Evolutionary conservation across 1,140 invertebrate genomes (phyloP), one percentile per base, ranked within the genome.

Genomic region (Drosophila sulfurigaster): DNA sequence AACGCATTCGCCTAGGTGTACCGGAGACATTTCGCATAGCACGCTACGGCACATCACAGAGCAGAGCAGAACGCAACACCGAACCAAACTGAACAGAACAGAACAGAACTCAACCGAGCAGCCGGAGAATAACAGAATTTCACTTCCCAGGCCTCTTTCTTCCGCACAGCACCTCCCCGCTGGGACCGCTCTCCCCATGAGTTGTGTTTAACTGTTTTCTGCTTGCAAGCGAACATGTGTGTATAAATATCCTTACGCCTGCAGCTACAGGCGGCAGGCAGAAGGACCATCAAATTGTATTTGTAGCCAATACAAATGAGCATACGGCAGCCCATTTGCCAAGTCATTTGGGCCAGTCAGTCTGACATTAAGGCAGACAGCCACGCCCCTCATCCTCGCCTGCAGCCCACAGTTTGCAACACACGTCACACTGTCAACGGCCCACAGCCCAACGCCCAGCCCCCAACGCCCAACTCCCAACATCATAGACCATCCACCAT

Each of bases 281-380:
- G 46, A 54, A 78, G 78, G 71, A 74, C 85, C 83, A 89, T 89
- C 81, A 89, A 89, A 89, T 89, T 89, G 85, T 89, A 83, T 89
- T 89, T 89, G 85, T 81, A 85, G 81, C 78, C 85, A 85, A 89
- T 89, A 89, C 85, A 89, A 89, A 89, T 89, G 85, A 89, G 81
- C 85, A 89, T 87, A 87, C 80, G 83, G 73, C 85, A 88, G 83
- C 80, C 83, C 77, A 87, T 87, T 87, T 87, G 87, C 77, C 81
- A 82, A 87, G 82, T 71, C 74, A 76, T 75, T 75, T 75, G 68
- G 75, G 74, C 63, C 83, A 83, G 81, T 68, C 77, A 72, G 67
- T 60, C 62, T 45, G 66, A 65, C 67, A 75, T 69, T 78, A 69
- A 64, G 56, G 52, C 71, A 54, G 41, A 25, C 62, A 35, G 71